phyloP scores from a whole-genome alignment of 1,140 invertebrate species.

The Papilio helenus region DNA sequence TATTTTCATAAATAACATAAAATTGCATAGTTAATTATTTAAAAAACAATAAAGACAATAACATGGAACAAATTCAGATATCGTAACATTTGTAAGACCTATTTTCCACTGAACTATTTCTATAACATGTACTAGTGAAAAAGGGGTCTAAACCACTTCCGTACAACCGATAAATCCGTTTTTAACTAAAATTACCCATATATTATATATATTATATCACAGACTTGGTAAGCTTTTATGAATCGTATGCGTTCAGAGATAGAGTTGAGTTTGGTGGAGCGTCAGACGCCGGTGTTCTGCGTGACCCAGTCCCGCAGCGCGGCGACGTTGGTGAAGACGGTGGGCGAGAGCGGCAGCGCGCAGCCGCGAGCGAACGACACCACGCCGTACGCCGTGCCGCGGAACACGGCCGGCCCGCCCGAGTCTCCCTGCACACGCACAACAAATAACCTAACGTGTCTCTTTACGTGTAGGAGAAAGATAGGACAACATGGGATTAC shows the following conservation, averaged over 20 bases:
- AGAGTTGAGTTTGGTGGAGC: slow-evolving; percentile 38
- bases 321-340: slow-evolving; percentile 77
- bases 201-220: slow-evolving; percentile 65
- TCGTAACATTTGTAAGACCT: too few species aligned
- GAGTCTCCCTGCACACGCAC: slow-evolving; percentile 70
- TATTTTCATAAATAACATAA: too few species aligned
- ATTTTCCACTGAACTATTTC: too few species aligned
- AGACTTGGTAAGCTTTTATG: slow-evolving; percentile 47
- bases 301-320: slow-evolving; percentile 74
- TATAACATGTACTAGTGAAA: too few species aligned
- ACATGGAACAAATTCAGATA: too few species aligned
- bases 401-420: slow-evolving; percentile 75
- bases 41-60: too few species aligned
- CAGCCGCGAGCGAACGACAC: slow-evolving; percentile 78
- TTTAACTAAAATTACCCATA: too few species aligned
- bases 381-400: slow-evolving; percentile 73
- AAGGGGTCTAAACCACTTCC: too few species aligned
- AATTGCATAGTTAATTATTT: too few species aligned
- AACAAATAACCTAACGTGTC: slow-evolving; percentile 25
- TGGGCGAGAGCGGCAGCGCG: slow-evolving; percentile 74
- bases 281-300: slow-evolving; percentile 71
- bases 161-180: too few species aligned
- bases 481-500: background rate
- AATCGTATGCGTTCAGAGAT: slow-evolving; percentile 38
- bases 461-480: background rate